phyloP scores from a whole-genome alignment of 2,888 invertebrate genomes.

The Gerris lacustris region DNA sequence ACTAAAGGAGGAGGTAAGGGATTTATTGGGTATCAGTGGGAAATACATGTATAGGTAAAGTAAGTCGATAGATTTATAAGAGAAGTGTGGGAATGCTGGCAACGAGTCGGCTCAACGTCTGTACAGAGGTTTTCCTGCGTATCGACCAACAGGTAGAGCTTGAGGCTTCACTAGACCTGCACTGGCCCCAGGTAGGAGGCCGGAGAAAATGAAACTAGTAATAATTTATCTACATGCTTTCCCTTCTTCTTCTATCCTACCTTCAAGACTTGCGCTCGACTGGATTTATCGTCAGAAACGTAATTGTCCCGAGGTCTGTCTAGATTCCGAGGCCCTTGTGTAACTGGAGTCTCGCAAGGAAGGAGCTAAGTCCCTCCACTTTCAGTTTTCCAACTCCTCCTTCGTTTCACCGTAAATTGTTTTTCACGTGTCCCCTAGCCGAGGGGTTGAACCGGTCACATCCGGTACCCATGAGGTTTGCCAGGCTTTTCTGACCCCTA shows the following conservation, averaged over 20 bases:
- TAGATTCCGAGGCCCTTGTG: too few species aligned
- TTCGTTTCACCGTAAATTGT: too few species aligned
- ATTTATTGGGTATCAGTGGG: not conserved
- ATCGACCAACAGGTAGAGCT: not conserved
- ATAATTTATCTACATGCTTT: slow-evolving; percentile 21
- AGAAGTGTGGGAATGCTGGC: not conserved
- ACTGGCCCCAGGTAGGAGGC: not conserved
- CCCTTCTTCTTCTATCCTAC: not conserved
- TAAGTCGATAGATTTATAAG: not conserved
- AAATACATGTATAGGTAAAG: not conserved
- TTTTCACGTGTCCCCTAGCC: too few species aligned
- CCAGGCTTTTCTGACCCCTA: too few species aligned
- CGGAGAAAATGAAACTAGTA: slow-evolving; percentile 23
- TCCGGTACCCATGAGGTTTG: too few species aligned
- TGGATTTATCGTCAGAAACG: slow-evolving; percentile 3
- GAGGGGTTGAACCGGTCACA: too few species aligned
- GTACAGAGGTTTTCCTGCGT: not conserved
- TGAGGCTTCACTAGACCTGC: not conserved
- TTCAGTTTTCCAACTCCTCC: too few species aligned
- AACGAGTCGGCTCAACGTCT: not conserved
- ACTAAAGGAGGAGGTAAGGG: not conserved
- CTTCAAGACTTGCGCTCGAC: not conserved
- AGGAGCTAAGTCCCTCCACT: too few species aligned
- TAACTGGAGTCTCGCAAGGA: too few species aligned
- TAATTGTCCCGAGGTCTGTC: not conserved